Conservation (phyloP, 2,888 invertebrate genomes). For the Apotomis capreana region DNA sequence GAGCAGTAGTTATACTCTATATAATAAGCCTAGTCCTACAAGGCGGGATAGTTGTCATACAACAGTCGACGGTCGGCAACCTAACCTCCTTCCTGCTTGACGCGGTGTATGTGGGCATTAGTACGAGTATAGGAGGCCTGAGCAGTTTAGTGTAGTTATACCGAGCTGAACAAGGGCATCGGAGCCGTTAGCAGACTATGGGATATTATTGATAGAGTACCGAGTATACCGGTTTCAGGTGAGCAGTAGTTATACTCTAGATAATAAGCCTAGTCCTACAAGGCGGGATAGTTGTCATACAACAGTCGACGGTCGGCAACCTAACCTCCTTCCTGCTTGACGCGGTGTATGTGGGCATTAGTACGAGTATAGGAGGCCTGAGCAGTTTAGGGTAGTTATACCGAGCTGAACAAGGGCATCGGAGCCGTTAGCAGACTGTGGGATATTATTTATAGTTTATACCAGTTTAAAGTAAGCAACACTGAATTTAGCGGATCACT, state of each 20-base stretch:
- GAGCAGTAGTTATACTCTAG: conserved; percentile 42
- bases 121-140: conserved; percentile 89
- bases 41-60: conserved; percentile 92
- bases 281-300: conserved; percentile 92
- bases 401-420: too few species aligned
- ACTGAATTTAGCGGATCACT: too few species aligned
- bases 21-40: conserved; percentile 87
- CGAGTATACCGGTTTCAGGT: conserved; percentile 89
- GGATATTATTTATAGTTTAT: too few species aligned
- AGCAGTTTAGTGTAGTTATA: conserved; percentile 96
- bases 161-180: conserved; percentile 95
- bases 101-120: conserved; percentile 96
- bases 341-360: too few species aligned
- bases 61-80: conserved; percentile 91
- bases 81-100: conserved; percentile 97
- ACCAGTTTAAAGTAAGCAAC: conserved; percentile 85
- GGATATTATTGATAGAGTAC: conserved; percentile 92
- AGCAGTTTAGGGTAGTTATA: too few species aligned
- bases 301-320: conserved; percentile 91
- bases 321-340: too few species aligned
- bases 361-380: too few species aligned
- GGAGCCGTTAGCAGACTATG: conserved; percentile 96
- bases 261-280: conserved; percentile 87
- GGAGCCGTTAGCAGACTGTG: too few species aligned
- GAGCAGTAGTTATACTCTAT: conserved; percentile 42